phyloP scores from a whole-genome alignment of 2,113 vertebrate species.

The Propithecus coquereli region DNA sequence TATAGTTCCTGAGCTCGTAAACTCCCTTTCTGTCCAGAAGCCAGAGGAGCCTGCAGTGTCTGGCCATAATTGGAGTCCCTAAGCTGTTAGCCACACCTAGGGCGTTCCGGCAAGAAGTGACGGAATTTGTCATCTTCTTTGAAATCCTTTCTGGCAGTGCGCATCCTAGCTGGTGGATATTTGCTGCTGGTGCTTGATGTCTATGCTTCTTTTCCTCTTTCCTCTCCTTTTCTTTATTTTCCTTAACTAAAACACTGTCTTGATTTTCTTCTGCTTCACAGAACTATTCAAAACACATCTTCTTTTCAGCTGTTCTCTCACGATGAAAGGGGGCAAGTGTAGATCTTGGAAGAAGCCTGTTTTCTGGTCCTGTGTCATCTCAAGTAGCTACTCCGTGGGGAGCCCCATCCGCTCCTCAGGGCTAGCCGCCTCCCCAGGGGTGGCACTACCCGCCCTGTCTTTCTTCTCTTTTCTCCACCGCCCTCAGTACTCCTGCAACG shows the following conservation, averaged over 20 bases:
- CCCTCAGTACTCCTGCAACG: background rate
- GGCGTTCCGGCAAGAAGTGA: background rate
- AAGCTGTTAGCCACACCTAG: background rate
- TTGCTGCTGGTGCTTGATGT: background rate
- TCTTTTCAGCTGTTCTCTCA: background rate
- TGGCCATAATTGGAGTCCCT: background rate
- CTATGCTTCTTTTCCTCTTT: background rate
- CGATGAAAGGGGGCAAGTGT: background rate
- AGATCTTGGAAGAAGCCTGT: background rate
- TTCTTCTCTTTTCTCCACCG: background rate
- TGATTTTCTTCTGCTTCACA: background rate
- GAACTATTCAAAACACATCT: background rate
- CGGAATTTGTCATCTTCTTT: too few species aligned
- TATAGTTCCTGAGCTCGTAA: background rate
- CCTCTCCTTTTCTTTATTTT: background rate
- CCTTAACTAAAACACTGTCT: background rate
- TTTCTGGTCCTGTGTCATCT: background rate
- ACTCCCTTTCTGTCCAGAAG: background rate
- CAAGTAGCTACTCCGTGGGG: background rate
- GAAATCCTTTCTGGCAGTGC: background rate
- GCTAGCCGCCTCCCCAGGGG: background rate
- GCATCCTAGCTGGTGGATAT: background rate
- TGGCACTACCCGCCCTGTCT: background rate
- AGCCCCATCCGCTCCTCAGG: fast-evolving
- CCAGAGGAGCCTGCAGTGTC: background rate